Evolutionary conservation across 1,140 invertebrate species (phyloP).

Genomic region (Drosophila ficusphila): DNA sequence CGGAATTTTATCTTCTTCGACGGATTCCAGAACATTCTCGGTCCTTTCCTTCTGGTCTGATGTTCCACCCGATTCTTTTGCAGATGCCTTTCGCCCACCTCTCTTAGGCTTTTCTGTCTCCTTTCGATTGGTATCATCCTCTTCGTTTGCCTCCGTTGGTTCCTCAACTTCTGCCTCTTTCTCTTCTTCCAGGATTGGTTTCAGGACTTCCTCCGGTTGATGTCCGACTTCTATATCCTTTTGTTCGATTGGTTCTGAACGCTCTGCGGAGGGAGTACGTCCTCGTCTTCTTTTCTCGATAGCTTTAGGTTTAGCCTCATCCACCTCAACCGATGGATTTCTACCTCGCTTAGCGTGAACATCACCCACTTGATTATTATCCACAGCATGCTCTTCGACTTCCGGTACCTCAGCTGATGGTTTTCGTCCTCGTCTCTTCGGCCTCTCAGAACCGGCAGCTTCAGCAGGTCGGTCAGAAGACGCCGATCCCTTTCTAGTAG

Average conservation of each 20-base stretch:
- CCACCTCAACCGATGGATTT: neutral
- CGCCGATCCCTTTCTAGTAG: neutral
- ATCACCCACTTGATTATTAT: neutral
- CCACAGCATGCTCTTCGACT: neutral
- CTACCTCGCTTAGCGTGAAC: neutral
- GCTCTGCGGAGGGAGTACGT: neutral
- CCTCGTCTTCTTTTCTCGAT: neutral
- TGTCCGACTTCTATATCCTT: neutral
- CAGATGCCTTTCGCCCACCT: neutral
- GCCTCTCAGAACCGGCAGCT: neutral
- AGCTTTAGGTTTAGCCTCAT: neutral
- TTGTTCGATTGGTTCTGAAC: neutral
- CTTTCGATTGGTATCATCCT: neutral
- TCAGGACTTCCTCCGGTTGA: neutral
- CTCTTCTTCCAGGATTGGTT: constrained; percentile 1
- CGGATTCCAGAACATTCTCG: neutral
- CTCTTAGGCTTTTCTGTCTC: neutral
- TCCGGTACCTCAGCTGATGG: neutral
- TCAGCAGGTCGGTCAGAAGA: neutral
- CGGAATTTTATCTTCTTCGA: neutral
- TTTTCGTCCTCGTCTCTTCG: neutral
- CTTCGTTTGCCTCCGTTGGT: neutral
- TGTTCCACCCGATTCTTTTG: neutral
- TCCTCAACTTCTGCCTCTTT: neutral
- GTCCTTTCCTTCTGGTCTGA: neutral